Percentiles rank a stretch among this genome's conserved stretches.
These are phyloP conservation scores for Pseudomyrmex concolor DNA, from an alignment of 1,140 invertebrate genomes.

Conservation along the genomic window DNA sequence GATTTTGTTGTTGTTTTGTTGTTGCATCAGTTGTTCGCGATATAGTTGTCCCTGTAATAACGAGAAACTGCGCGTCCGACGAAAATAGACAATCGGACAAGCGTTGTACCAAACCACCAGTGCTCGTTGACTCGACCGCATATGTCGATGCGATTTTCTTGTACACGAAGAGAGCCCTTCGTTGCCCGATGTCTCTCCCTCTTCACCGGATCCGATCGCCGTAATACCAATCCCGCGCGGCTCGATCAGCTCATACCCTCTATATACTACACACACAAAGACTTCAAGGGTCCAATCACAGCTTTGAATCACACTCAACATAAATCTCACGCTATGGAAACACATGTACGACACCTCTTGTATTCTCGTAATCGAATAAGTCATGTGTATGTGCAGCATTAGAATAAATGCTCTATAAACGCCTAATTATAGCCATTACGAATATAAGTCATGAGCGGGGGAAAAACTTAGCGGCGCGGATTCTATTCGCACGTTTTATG, in stretches of 20 bases:
- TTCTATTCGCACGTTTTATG: neutral
- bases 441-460: neutral
- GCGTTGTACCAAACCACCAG: neutral
- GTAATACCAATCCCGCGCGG: conserved; percentile 3
- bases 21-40: conserved; percentile 26
- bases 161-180: neutral
- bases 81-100: conserved; percentile 21
- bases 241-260: conserved; percentile 11
- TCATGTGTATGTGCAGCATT: conserved; percentile 30
- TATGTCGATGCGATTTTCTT: conserved; percentile 27
- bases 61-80: neutral
- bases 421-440: conserved; percentile 33
- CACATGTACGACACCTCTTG: neutral
- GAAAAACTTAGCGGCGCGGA: neutral
- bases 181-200: neutral
- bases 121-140: neutral
- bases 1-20: conserved; percentile 19
- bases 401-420: conserved; percentile 13
- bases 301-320: conserved; percentile 55
- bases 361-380: conserved; percentile 11
- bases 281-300: conserved; percentile 71
- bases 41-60: conserved; percentile 14
- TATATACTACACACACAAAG: conserved; percentile 31
- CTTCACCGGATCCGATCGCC: neutral
- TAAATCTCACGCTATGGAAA: conserved; percentile 23